Percentiles rank a stretch among this genome's conserved stretches.
Evolutionary conservation across 2,113 vertebrate species (phyloP).

Genomic region (Anarrhichthys ocellatus): DNA sequence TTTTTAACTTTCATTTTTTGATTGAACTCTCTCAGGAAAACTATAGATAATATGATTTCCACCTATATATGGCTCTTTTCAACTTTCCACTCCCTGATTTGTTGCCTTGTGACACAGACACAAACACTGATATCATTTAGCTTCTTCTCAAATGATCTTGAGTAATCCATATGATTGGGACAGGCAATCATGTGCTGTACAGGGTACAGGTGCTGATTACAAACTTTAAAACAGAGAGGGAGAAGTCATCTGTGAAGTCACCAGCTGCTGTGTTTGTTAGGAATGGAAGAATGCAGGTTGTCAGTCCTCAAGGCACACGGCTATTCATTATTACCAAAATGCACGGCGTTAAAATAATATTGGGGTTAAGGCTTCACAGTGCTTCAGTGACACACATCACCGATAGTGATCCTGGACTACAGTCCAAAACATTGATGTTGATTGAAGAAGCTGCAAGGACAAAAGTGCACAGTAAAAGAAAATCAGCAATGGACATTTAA

Average conservation of each 20-base stretch:
- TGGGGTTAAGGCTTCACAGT: too few relatives aligned
- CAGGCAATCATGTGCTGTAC: not conserved
- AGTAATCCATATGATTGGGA: not conserved
- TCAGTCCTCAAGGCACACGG: not conserved
- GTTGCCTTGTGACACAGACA: too few relatives aligned
- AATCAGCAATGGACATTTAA: not conserved
- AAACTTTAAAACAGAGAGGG: not conserved
- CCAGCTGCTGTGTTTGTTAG: not conserved
- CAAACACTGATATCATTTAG: not conserved
- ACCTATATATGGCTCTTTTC: too few relatives aligned
- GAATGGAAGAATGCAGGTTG: conserved; percentile 34
- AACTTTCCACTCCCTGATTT: too few relatives aligned
- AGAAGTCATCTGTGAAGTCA: not conserved
- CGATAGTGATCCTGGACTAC: not conserved
- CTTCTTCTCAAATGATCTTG: not conserved
- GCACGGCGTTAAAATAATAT: not conserved
- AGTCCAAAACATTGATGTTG: not conserved
- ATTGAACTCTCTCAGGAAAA: not conserved
- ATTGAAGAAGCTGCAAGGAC: not conserved
- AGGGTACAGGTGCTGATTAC: not conserved
- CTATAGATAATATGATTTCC: too few relatives aligned
- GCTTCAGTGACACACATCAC: not conserved
- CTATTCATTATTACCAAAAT: not conserved
- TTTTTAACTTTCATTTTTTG: not conserved
- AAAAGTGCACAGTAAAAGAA: not conserved